Base-by-base conservation (phyloP, 2,888 invertebrate species). In the Macrostomum cliftonense region DNA sequence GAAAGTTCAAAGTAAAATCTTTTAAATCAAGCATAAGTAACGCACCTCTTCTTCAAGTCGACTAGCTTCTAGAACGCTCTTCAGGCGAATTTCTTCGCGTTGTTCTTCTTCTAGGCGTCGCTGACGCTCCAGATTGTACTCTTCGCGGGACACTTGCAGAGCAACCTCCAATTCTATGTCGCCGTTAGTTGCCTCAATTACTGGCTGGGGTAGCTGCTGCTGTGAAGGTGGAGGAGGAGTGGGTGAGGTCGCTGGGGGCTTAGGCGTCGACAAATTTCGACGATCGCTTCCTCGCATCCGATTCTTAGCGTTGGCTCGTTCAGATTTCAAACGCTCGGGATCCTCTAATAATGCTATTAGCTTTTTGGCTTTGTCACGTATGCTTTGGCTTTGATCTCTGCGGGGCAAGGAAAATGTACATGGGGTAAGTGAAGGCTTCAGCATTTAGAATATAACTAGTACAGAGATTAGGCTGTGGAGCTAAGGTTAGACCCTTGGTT, bases 121-220 rank as follows among this genome's bases (percentile, higher is more conserved):
- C 58, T 87, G 81, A 72, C 91, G 88, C 69, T 93, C 91, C 60
- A 88, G 82, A 65, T 97, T 95, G 36, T 91, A 91, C 74, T 97
- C 97, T 73, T 97, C 97, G 54, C 91, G 79, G 44, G 88, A 88
- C 86, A 97, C 91, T 49, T 95, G 97, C 66, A 97, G 76, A 44
- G 97, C 97, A 63, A 97, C 76, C 73, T 97, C 95, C 57, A 97
- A 75, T 71, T 97, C 97, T 56, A 97, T 76, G 70, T 97, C 95
- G 28, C 5, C 28, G 9, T 28, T 9, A 9, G 9, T 28, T 28
- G 28, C 28, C 5, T 28, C 28, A 28, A 7, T 9, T 28, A 7
- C 28, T 9, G 28, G 5, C 28, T 28, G 28, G 5, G 28, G 28
- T 28, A 9, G 28, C 28, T 28, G 28, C 28, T 28, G n/a, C n/a